A percentile compares a stretch with the other conserved stretches of the same genome.
These are phyloP conservation scores for Willisornis vidua DNA, from an alignment of 2,113 vertebrate genomes.

Conservation along the genomic window DNA sequence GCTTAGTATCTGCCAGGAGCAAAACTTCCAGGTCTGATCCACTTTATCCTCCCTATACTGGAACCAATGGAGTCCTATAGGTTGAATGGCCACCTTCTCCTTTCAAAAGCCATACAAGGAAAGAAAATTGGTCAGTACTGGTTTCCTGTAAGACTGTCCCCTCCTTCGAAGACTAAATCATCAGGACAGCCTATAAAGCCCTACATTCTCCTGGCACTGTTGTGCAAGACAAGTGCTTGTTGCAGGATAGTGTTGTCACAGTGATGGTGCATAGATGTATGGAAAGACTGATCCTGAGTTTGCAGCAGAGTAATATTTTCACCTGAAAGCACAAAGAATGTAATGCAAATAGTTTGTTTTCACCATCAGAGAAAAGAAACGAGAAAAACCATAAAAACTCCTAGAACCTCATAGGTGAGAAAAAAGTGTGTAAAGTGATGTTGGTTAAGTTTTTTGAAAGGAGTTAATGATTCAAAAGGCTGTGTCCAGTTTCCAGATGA, in stretches of 20 bases:
- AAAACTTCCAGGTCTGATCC: neutral
- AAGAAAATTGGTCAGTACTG: neutral
- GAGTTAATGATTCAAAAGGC: neutral
- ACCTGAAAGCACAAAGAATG: neutral
- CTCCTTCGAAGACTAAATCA: neutral
- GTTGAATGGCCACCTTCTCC: neutral
- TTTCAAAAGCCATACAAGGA: neutral
- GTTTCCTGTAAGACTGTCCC: neutral
- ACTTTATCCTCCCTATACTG: neutral
- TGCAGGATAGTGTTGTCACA: neutral
- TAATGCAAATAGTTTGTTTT: neutral
- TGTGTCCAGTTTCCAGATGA: neutral
- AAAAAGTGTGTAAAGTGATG: neutral
- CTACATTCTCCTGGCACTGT: fast-evolving
- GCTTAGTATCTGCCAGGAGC: neutral
- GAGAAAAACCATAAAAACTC: neutral
- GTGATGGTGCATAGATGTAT: neutral
- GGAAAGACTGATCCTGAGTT: neutral
- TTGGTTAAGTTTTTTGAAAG: neutral
- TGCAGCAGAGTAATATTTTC: neutral
- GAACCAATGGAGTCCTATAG: neutral
- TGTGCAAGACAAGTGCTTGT: fast-evolving
- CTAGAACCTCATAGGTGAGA: neutral
- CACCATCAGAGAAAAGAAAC: neutral
- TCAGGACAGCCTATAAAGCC: neutral